Conservation (phyloP, 2,888 invertebrate species). For the Odontocerum albicorne region DNA sequence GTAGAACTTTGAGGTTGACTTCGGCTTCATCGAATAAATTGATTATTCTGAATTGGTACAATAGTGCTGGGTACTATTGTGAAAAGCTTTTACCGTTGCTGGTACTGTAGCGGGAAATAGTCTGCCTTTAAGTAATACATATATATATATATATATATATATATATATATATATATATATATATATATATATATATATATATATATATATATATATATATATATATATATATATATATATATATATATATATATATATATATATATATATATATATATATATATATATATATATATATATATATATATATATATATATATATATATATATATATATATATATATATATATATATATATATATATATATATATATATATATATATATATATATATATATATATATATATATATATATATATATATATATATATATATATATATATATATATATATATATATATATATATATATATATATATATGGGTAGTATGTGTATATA, state of each 20-base stretch:
- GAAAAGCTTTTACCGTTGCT: too few relatives aligned
- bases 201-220: neutral
- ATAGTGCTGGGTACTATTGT: too few relatives aligned
- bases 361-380: neutral
- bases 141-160: conserved; percentile 5
- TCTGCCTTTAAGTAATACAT: too few relatives aligned
- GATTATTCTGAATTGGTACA: too few relatives aligned
- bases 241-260: conserved; percentile 1
- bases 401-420: neutral
- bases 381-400: neutral
- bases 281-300: conserved; percentile 9
- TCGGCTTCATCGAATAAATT: too few relatives aligned
- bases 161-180: conserved; percentile 8
- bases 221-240: neutral
- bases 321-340: neutral
- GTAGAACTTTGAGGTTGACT: too few relatives aligned
- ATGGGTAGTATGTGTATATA: too few relatives aligned
- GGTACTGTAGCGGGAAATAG: too few relatives aligned
- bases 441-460: too few relatives aligned
- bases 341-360: neutral
- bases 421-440: too few relatives aligned
- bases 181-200: neutral
- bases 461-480: too few relatives aligned
- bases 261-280: neutral
- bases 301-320: conserved; percentile 1